Evolutionary conservation across 2,888 invertebrate species (phyloP).

Genomic region (Pseudococcus longispinus): DNA sequence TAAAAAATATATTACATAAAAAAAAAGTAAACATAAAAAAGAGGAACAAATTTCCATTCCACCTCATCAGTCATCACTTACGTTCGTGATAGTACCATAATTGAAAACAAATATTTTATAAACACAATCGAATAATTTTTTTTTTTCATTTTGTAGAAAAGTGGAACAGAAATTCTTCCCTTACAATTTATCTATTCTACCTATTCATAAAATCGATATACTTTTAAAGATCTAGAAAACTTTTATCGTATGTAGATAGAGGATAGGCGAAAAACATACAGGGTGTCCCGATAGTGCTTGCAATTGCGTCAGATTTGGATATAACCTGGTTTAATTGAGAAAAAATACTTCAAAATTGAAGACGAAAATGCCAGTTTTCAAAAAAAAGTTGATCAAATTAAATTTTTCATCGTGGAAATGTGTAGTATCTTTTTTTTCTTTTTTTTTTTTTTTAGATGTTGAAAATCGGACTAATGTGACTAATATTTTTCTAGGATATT

Average conservation of each 20-base stretch:
- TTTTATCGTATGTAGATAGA: background rate
- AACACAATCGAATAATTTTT: background rate
- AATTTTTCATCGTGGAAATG: too few relatives aligned
- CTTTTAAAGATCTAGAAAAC: background rate
- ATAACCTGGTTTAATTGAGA: too few relatives aligned
- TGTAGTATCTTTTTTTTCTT: too few relatives aligned
- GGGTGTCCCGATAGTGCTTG: too few relatives aligned
- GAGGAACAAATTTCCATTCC: conserved; percentile 65
- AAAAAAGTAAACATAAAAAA: conserved; percentile 43
- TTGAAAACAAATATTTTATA: background rate
- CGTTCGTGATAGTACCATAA: conserved; percentile 27
- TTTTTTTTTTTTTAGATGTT: too few relatives aligned
- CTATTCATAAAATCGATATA: background rate
- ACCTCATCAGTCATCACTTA: conserved; percentile 61
- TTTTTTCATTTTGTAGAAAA: background rate
- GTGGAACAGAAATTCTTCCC: conserved; percentile 50
- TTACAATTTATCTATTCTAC: background rate
- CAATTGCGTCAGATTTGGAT: too few relatives aligned
- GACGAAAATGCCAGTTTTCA: too few relatives aligned
- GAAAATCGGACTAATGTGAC: too few relatives aligned
- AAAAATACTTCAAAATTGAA: too few relatives aligned
- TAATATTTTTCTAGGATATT: too few relatives aligned
- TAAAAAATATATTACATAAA: background rate
- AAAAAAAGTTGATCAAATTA: too few relatives aligned
- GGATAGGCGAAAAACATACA: too few relatives aligned